Evolutionary conservation across 2,797 vertebrate species (phyloP), one percentile per base, ranked within the genome.

Genomic region (Chloroceryle amazona): DNA sequence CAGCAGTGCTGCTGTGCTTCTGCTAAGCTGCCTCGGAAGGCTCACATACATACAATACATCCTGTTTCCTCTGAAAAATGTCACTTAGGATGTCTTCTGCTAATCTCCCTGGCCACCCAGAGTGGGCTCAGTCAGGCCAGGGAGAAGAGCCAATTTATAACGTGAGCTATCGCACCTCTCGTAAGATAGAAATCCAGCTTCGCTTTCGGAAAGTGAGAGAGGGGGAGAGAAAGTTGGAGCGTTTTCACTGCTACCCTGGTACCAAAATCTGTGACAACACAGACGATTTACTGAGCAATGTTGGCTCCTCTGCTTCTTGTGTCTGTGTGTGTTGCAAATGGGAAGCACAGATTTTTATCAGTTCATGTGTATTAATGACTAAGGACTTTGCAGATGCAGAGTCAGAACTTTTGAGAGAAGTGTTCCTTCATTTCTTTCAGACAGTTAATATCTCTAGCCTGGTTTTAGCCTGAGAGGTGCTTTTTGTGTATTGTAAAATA

Each of bases 71-170:
- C 55, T 46, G 57, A 44, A 46, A 65, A 65, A 66, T 68, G 51
- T 58, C 80, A 66, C 87, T 94, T 90, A 86, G 91, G 7, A 47
- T 86, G 76, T 86, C 66, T 93, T 86, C 42, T 90, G 73, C 51
- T 95, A 95, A 96, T 90, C 76, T 80, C 22, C 28, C 23, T 35
- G 54, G 62, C 91, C 93, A 95, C 85, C 91, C 82, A 89, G 82
- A 70, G 73, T 20, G 82, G 70, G 72, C 47, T 96, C 46, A 79
- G 68, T 19, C 65, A 73, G 70, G 52, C 58, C 3, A 18, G 66
- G 76, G 33, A 95, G 33, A 61, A 84, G 57, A 95, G 65, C 47
- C 85, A 86, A 52, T 72, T 85, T 86, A 52, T 60, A 87, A 81
- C 78, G 16, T 42, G 52, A 81, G 37, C 75, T 80, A 16, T 21